Base-by-base conservation (phyloP, 2,888 invertebrate species). In the Plebejus anna region DNA sequence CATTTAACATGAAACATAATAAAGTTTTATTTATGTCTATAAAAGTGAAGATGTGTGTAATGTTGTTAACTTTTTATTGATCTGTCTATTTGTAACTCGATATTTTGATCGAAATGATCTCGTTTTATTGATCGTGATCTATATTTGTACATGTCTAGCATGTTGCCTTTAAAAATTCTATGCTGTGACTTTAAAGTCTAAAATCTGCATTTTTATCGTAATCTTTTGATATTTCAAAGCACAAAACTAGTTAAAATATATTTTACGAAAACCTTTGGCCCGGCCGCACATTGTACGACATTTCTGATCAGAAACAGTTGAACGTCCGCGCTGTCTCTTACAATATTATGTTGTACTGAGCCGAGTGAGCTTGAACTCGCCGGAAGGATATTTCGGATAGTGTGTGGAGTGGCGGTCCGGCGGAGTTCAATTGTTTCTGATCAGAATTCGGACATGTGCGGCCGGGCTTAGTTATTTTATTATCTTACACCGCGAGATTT, bases 1-100 rank as follows among this genome's bases (percentile, higher is more conserved):
- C 32, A 28, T 66, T 66, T 11, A 32, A 13, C 66, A 66, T 66
- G 22, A 16, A 2, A 66, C 1, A 66, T 5, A 66, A 66, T 36
- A 66, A 66, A 66, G 1, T 66, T 66, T 66, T 32, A 32, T 66
- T 66, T 66, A 66, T 16, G 66, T 66, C 32, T 1, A 13, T 13
- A 66, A 7, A 4, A 22, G 32, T 66, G 5, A 66, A 66, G 32
- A 66, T 36, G 32, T 36, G 66, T 66, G 61, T 66, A 66, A 66
- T 66, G 61, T 28, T 36, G 66, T 66, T 66, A 66, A 66, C 66
- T 36, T 66, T 66, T 66, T 66, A 66, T 66, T 66, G 66, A 36
- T 66, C 66, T 36, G 66, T 66, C 32, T 66, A 66, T 66, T 32
- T 66, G 66, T 66, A 66, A 66, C 66, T 66, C 66, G 66, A 66